Evolutionary conservation across 1,140 invertebrate species (phyloP).

Genomic region (Probaryconus sp.): DNA sequence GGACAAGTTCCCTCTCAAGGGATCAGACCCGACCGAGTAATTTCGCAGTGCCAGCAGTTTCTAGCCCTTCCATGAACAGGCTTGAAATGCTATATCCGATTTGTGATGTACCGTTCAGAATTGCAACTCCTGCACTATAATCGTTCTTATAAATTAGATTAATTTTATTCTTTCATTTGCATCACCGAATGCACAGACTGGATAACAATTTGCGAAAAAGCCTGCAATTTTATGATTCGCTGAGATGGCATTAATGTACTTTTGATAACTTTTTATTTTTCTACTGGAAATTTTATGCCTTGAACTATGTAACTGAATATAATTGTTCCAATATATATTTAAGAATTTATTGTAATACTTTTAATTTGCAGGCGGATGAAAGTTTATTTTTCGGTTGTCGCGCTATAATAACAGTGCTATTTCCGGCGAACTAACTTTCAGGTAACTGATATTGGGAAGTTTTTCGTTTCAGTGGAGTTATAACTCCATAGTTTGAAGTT

Average conservation of each 20-base stretch:
- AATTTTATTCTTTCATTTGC: too few species aligned
- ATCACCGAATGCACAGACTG: too few species aligned
- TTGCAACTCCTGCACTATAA: neutral
- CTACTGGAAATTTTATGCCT: too few species aligned
- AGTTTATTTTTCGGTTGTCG: constrained; percentile 66
- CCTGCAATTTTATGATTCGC: too few species aligned
- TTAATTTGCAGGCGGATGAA: constrained; percentile 72
- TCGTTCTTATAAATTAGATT: too few species aligned
- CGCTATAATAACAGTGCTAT: constrained; percentile 4
- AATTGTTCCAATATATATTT: too few species aligned
- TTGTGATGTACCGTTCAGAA: constrained; percentile 21
- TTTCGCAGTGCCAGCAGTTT: constrained; percentile 75
- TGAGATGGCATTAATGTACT: too few species aligned
- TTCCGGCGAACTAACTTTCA: constrained; percentile 52
- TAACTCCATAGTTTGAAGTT: constrained; percentile 37
- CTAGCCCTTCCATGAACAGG: constrained; percentile 72
- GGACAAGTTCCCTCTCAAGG: constrained; percentile 77
- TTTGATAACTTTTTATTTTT: too few species aligned
- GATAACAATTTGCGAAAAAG: too few species aligned
- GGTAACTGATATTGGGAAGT: constrained; percentile 69
- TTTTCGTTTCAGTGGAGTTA: constrained; percentile 59
- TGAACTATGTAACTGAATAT: too few species aligned
- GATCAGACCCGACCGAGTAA: constrained; percentile 75
- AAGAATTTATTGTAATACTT: too few species aligned
- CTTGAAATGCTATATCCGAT: constrained; percentile 51